These are phyloP conservation scores for Porites australiensis DNA, from an alignment of 64 coral and sea anemone genomes.

Conservation along the genomic window DNA sequence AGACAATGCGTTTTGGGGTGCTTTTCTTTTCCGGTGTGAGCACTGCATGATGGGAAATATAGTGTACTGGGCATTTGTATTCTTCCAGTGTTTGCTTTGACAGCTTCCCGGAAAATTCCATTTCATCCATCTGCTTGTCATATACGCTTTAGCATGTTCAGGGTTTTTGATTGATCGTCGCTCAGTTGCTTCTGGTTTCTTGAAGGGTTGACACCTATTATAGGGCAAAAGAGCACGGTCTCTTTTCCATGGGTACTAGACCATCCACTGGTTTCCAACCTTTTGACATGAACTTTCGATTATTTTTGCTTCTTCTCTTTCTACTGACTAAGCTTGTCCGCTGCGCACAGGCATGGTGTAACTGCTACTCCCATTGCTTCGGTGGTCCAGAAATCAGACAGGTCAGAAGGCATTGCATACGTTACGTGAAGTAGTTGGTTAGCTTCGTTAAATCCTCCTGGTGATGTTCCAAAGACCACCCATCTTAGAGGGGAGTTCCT, in stretches of 20 bases:
- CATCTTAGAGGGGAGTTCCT: too few species aligned
- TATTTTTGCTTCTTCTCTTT: constrained; percentile 31
- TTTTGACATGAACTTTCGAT: constrained; percentile 53
- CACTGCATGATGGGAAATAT: too few species aligned
- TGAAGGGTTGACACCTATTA: constrained; percentile 31
- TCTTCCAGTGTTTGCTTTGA: not conserved
- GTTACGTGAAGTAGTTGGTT: too few species aligned
- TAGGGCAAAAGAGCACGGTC: constrained; percentile 34
- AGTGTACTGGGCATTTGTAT: too few species aligned
- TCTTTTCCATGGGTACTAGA: constrained; percentile 62
- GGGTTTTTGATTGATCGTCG: not conserved
- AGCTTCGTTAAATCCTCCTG: too few species aligned
- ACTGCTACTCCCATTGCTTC: constrained; percentile 58
- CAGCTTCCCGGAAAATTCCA: not conserved
- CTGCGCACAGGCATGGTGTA: constrained; percentile 14
- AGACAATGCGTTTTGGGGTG: too few species aligned
- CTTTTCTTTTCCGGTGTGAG: too few species aligned
- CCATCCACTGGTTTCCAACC: constrained; percentile 55
- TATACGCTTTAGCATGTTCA: not conserved
- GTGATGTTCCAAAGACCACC: too few species aligned
- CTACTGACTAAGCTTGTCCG: constrained; percentile 53
- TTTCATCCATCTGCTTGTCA: not conserved
- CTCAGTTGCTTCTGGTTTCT: constrained; percentile 57
- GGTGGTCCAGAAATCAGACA: constrained; percentile 42
- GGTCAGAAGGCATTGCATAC: not conserved